Base-by-base conservation (phyloP, 1,140 invertebrate genomes). In the Hycleus cichorii region DNA sequence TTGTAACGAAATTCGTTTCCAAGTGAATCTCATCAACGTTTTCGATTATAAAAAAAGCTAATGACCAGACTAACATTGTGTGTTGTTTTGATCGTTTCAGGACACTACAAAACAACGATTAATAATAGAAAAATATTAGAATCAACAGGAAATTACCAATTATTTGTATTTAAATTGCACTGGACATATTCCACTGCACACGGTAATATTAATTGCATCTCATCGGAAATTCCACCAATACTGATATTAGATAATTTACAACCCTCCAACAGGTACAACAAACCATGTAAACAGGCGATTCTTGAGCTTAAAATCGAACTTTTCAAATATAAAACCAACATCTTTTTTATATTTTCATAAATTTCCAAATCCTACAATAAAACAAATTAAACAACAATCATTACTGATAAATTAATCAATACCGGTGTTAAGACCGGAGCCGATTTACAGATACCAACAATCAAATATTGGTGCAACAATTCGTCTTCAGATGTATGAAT, bases 241-340 rank as follows among this genome's bases (percentile, higher is more conserved):
- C 78, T 77, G 49, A 78, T 82, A 56, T 80, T 79, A 2, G 77
- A 74, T 8, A 82, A 70, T 55, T 78, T 75, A 49, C 79, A 81
- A 58, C 80, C 86, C 80, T 84, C 84, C 40, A 93, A 74, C 45
- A 93, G 71, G 72, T 89, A 91, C 4, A 91, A 74, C n/a, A 87
- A 72, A 1, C 89, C 89, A 69, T 89, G 82, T 12, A 93, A 71
- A 27, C 85, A 80, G 8, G 85, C 79, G 40, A 88, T 81, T 67
- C 83, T 80, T 10, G 84, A 82, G 2, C 85, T 77, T 8, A 88
- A 65, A 68, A 85, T 84, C 9, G 76, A 78, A 66, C 81, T 84
- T 69, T 83, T 85, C 1, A 89, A 76, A 66, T 81, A 79, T 39
- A 72, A 65, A 27, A 88, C 84, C 10, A 90, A 66, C 6, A 85